phyloP scores from a whole-genome alignment of 2,888 invertebrate genomes.

The Chrysolina americana region DNA sequence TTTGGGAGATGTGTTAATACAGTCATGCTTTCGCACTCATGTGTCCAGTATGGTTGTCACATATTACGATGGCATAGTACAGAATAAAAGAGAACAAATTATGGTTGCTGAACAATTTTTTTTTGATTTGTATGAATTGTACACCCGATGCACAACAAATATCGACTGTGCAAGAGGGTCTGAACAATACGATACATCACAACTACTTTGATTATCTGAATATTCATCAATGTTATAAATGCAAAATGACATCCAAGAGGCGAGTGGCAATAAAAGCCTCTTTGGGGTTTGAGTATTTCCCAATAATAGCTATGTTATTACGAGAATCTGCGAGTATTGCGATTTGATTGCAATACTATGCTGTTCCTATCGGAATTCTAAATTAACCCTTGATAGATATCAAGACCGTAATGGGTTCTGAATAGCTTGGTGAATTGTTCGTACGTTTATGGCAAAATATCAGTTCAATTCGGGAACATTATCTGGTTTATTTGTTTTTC shows the following conservation, averaged over 20 bases:
- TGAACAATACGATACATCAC: not conserved
- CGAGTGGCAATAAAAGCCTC: not conserved
- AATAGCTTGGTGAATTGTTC: not conserved
- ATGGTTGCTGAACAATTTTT: too few species aligned
- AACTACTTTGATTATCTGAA: not conserved
- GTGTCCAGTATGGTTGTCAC: too few species aligned
- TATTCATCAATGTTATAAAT: not conserved
- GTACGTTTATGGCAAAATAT: not conserved
- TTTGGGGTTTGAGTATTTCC: not conserved
- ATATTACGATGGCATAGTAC: too few species aligned
- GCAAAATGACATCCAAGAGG: not conserved
- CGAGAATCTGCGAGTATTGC: not conserved
- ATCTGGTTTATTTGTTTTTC: not conserved
- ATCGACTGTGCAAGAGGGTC: not conserved
- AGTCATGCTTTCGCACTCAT: too few species aligned
- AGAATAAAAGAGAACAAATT: too few species aligned
- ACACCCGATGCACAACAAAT: too few species aligned
- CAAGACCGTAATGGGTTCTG: constrained; percentile 6
- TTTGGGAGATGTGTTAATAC: too few species aligned
- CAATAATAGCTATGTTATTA: constrained; percentile 6
- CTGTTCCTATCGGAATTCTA: not conserved
- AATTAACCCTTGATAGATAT: constrained; percentile 1
- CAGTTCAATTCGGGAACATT: not conserved
- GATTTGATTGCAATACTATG: not conserved
- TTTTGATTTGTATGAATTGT: too few species aligned